These are phyloP conservation scores for Listrodromus nycthemerus DNA, from an alignment of 2,888 invertebrate species.

Conservation along the genomic window DNA sequence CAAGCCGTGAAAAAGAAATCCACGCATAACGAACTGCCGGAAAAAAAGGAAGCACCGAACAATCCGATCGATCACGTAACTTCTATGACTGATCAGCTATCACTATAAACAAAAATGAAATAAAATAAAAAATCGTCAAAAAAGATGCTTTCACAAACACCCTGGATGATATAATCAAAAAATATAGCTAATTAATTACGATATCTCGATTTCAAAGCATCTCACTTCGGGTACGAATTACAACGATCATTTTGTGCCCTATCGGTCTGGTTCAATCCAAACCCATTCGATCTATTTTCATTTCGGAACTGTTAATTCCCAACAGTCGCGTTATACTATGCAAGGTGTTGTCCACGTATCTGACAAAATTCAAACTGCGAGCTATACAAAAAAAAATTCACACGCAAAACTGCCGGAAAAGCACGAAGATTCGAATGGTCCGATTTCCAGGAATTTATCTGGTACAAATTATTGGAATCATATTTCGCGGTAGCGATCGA, in stretches of 20 bases:
- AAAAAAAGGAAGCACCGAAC: constrained; percentile 10
- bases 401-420: background rate
- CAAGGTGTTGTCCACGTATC: too few relatives aligned
- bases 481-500: constrained; percentile 34
- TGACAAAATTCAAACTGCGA: too few relatives aligned
- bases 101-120: constrained; percentile 13
- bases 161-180: background rate
- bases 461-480: background rate
- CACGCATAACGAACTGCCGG: background rate
- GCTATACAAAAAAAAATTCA: background rate
- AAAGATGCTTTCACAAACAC: background rate
- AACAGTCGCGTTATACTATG: constrained; percentile 14
- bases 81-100: constrained; percentile 20
- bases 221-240: background rate
- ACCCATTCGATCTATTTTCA: background rate
- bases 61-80: constrained; percentile 32
- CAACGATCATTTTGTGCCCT: constrained; percentile 31
- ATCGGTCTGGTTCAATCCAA: background rate
- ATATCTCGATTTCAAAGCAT: background rate
- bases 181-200: background rate
- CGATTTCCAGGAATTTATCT: background rate
- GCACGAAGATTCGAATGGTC: too few relatives aligned
- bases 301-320: background rate
- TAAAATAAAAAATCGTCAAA: background rate
- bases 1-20: constrained; percentile 30